phyloP scores from a whole-genome alignment of 2,888 invertebrate species.

The Caenorhabditis afra region DNA sequence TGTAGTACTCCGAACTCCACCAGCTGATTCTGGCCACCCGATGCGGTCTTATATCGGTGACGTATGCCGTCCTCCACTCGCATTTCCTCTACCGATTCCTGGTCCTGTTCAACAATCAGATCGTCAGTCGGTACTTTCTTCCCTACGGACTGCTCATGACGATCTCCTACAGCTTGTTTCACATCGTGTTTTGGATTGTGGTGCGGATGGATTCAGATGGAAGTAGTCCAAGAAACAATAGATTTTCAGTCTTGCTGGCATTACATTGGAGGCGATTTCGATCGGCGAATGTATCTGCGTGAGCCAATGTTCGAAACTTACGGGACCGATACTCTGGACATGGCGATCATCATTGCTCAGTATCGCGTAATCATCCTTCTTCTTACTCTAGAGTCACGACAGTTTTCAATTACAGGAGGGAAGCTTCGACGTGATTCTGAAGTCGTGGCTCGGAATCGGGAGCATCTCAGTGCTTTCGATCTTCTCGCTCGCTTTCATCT shows the following conservation, averaged over 20 bases:
- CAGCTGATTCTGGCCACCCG: constrained; percentile 12
- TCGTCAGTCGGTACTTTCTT: constrained; percentile 4
- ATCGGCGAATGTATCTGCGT: constrained; percentile 1
- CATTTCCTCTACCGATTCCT: constrained; percentile 32
- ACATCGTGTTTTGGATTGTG: constrained; percentile 26
- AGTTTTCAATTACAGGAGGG: too few relatives aligned
- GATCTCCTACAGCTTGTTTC: constrained; percentile 12
- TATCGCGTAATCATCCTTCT: too few relatives aligned
- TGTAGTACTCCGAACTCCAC: constrained; percentile 20
- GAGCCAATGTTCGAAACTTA: constrained; percentile 17
- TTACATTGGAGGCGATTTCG: too few relatives aligned
- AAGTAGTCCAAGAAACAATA: too few relatives aligned
- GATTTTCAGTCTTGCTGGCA: not conserved
- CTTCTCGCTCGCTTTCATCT: not conserved
- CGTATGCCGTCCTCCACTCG: constrained; percentile 35
- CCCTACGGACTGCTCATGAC: constrained; percentile 20
- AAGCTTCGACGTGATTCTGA: not conserved
- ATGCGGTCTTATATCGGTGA: constrained; percentile 28
- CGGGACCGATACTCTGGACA: constrained; percentile 18
- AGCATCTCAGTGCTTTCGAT: not conserved
- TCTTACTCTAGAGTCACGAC: too few relatives aligned
- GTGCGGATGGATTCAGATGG: constrained; percentile 2
- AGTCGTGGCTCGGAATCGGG: not conserved
- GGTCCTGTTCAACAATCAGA: constrained; percentile 13
- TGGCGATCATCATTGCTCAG: constrained; percentile 30